These are phyloP conservation scores for Mormyrus proboscirostris DNA, from an alignment of 2,797 vertebrate genomes.

Conservation along the genomic window DNA sequence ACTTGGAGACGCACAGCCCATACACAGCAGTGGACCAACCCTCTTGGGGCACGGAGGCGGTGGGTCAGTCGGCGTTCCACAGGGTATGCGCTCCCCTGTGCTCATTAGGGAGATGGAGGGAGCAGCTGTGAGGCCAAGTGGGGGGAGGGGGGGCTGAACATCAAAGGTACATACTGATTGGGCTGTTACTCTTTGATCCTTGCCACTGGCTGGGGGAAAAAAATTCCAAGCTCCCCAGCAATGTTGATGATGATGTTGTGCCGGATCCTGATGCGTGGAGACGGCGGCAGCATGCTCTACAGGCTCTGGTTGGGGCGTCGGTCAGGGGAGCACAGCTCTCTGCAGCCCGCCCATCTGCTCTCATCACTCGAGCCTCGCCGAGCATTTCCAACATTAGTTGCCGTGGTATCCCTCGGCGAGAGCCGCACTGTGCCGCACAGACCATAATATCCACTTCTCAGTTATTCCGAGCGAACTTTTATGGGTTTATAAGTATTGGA, in stretches of 20 bases:
- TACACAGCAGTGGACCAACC: not conserved
- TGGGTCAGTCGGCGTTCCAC: conserved; percentile 11
- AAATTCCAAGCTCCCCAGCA: not conserved
- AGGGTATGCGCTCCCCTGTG: conserved; percentile 12
- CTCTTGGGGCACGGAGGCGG: not conserved
- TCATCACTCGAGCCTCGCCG: conserved; percentile 39
- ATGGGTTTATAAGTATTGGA: conserved; percentile 14
- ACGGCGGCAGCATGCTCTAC: conserved; percentile 35
- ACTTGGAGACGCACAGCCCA: not conserved
- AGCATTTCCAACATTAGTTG: conserved; percentile 57
- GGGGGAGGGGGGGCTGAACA: conserved; percentile 30
- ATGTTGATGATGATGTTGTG: conserved; percentile 46
- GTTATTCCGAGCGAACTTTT: conserved; percentile 26
- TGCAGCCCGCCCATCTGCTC: conserved; percentile 36
- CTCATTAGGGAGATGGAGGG: not conserved
- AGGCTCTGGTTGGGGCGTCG: not conserved
- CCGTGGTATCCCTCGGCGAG: conserved; percentile 54
- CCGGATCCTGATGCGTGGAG: conserved; percentile 48
- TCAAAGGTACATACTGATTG: conserved; percentile 44
- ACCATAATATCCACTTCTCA: conserved; percentile 37
- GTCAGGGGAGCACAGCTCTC: not conserved
- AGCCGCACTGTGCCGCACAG: conserved; percentile 42
- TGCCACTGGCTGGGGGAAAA: conserved; percentile 54
- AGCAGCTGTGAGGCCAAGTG: not conserved
- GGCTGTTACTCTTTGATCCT: conserved; percentile 53